These are phyloP conservation scores for Megalurothrips usitatus DNA, from an alignment of 2,888 invertebrate genomes.

Conservation along the genomic window DNA sequence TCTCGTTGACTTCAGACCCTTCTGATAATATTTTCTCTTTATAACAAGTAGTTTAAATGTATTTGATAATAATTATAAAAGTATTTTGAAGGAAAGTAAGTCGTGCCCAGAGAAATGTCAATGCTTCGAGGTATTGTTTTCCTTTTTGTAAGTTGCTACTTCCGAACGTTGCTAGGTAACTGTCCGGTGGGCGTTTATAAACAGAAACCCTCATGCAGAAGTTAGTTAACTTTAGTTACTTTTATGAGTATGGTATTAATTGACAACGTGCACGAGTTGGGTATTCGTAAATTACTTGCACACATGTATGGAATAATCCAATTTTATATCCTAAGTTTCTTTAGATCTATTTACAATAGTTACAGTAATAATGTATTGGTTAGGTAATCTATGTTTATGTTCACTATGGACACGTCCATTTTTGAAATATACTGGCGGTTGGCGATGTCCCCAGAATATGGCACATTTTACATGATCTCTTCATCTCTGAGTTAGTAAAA, in stretches of 20 bases:
- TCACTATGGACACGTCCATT: too few relatives aligned
- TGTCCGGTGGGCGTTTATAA: slow-evolving; percentile 9
- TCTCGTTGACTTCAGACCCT: neutral
- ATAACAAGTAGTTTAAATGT: neutral
- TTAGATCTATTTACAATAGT: neutral
- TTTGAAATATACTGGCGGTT: too few relatives aligned
- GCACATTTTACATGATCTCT: too few relatives aligned
- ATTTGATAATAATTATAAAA: neutral
- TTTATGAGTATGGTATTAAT: neutral
- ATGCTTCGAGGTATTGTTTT: neutral
- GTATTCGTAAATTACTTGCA: too few relatives aligned
- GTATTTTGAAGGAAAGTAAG: neutral
- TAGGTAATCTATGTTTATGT: too few relatives aligned
- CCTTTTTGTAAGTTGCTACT: too few relatives aligned
- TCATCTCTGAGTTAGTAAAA: too few relatives aligned
- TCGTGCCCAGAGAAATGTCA: neutral
- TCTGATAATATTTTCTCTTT: neutral
- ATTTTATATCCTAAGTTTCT: neutral
- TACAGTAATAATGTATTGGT: too few relatives aligned
- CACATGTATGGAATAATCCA: too few relatives aligned
- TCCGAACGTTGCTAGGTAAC: neutral
- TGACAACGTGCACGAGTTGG: too few relatives aligned
- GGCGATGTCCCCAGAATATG: too few relatives aligned
- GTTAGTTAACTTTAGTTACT: neutral
- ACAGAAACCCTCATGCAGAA: neutral